Conservation (phyloP, 2,113 vertebrate genomes). For the Gymnarchus niloticus region DNA sequence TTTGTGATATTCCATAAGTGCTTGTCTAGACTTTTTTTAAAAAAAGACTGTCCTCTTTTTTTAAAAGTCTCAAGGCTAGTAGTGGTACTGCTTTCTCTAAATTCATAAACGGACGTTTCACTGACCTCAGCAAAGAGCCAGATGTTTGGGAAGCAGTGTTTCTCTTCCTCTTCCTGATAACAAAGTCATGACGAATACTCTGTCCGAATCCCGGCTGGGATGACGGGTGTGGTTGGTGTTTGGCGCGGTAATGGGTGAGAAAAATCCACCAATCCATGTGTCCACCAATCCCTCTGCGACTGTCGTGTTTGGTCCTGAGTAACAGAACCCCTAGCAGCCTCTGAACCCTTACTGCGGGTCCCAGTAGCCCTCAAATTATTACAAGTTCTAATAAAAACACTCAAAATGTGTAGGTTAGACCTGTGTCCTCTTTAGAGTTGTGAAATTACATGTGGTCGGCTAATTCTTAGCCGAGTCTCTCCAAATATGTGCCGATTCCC, state of each 20-base stretch:
- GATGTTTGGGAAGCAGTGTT: not conserved
- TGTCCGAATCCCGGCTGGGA: not conserved
- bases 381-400: too few species aligned
- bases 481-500: too few species aligned
- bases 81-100: not conserved
- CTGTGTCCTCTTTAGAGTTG: too few species aligned
- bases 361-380: too few species aligned
- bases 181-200: not conserved
- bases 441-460: too few species aligned
- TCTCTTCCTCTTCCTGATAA: not conserved
- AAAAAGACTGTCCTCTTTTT: too few species aligned
- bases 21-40: too few species aligned
- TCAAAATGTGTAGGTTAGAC: too few species aligned
- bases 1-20: not conserved
- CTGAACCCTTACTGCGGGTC: too few species aligned
- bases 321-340: not conserved
- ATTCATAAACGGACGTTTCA: not conserved
- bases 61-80: too few species aligned
- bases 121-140: not conserved
- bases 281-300: not conserved
- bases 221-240: not conserved
- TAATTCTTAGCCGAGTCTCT: too few species aligned
- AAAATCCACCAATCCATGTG: not conserved
- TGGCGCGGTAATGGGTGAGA: not conserved
- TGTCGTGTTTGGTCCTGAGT: not conserved